phyloP scores from a whole-genome alignment of 1,140 invertebrate genomes.

The Hesperophylax magnus region DNA sequence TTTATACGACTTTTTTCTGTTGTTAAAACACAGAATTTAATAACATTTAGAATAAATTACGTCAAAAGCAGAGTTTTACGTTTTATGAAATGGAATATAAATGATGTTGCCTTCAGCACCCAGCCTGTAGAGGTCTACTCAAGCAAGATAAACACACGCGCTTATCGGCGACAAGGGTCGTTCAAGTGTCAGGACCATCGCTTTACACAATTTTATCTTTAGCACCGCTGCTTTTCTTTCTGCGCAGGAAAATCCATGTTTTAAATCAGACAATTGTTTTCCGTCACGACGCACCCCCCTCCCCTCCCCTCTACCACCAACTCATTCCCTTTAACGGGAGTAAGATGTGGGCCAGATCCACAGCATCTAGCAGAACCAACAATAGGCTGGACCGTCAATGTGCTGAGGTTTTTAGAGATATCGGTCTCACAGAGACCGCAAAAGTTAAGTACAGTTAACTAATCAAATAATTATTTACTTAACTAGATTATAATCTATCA shows the following conservation, averaged over 20 bases:
- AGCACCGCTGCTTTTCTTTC: conserved; percentile 17
- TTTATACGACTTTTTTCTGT: no score
- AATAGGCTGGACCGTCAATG: no score
- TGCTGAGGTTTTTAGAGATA: no score
- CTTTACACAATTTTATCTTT: conserved; percentile 49
- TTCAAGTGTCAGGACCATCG: conserved; percentile 15
- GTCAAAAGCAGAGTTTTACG: neutral
- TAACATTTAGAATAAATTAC: neutral
- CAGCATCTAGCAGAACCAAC: no score
- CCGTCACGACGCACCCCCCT: neutral
- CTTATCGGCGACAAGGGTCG: conserved; percentile 40
- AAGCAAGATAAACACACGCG: conserved; percentile 25
- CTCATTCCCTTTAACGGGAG: conserved; percentile 48
- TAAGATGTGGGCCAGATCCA: conserved; percentile 49
- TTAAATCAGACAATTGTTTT: conserved; percentile 54
- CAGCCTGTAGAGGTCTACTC: neutral
- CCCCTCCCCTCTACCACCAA: neutral
- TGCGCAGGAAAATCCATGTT: conserved; percentile 38
- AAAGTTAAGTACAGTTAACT: no score
- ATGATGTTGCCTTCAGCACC: neutral
- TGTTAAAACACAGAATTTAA: no score
- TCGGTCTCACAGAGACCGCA: no score
- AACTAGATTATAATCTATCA: no score
- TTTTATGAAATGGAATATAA: neutral
- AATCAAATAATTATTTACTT: no score